Evolutionary conservation across 2,797 vertebrate species (phyloP).

Genomic region (Spinibarbus caldwelli): DNA sequence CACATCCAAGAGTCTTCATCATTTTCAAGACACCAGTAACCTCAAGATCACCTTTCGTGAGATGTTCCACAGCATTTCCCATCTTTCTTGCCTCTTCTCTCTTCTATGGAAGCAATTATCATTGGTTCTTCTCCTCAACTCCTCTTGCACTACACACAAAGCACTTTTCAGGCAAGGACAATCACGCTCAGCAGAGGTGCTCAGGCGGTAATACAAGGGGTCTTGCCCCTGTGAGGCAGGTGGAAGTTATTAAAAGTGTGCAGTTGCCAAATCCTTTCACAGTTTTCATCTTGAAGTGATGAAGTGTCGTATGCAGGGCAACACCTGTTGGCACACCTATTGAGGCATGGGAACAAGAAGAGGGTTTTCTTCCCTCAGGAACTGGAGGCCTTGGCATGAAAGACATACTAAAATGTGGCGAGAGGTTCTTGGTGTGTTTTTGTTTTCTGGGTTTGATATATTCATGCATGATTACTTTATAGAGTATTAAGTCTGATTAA

Average conservation of each 20-base stretch:
- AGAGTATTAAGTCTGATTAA: not conserved
- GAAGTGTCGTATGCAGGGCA: conserved; percentile 49
- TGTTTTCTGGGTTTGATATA: not conserved
- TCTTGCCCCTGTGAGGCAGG: conserved; percentile 46
- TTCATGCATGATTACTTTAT: not conserved
- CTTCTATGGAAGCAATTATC: conserved; percentile 9
- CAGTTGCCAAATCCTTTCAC: conserved; percentile 55
- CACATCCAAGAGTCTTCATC: conserved; percentile 17
- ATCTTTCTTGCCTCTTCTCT: not conserved
- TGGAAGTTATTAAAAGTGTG: conserved; percentile 56
- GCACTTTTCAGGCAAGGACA: not conserved
- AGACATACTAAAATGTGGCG: not conserved
- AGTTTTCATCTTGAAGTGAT: conserved; percentile 60
- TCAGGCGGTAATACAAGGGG: conserved; percentile 8
- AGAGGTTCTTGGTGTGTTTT: not conserved
- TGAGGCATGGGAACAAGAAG: conserved; percentile 14
- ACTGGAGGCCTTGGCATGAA: conserved; percentile 5
- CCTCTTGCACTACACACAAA: conserved; percentile 7
- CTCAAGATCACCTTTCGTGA: conserved; percentile 24
- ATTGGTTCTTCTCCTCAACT: not conserved
- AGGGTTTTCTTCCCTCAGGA: conserved; percentile 24
- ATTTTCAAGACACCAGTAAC: conserved; percentile 19
- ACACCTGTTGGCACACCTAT: conserved; percentile 52
- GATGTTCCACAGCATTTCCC: conserved; percentile 9
- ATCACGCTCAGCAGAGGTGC: conserved; percentile 16